Evolutionary conservation across 2,113 vertebrate genomes (phyloP), one percentile per base, ranked within the genome.

Genomic region (Ancistrus triradiatus): DNA sequence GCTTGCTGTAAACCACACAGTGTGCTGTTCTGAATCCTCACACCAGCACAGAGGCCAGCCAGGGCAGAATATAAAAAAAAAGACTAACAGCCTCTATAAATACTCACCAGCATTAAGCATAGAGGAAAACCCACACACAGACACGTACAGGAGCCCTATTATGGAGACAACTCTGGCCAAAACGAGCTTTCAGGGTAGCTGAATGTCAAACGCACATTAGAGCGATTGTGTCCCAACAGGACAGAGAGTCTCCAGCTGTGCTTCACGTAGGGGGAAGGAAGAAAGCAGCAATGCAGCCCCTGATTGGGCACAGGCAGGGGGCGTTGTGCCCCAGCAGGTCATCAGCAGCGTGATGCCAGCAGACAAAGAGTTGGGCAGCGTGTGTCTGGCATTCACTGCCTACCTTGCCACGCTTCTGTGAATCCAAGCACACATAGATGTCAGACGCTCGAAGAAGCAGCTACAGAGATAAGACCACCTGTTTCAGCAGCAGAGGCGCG

Each of bases 161-260:
- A n/a, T n/a, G n/a, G n/a, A 65, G 53, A 68, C 31, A 9, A 49
- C 35, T 37, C 31, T 28, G 35, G 33, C 44, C 44, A 19, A 63
- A 33, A 40, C 58, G 3, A 24, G 11, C 51, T 42, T 40, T 60
- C 17, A 4, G 1, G 42, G 24, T 42, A 35, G 37, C 63, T 10
- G 33, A 42, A 21, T 63, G 64, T 71, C 53, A 55, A 65, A 64
- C 62, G 33, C 44, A 58, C 70, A 78, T 77, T 67, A 66, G 33
- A 42, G 38, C 8, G 25, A 47, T 69, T 63, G 70, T 66, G 68
- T 66, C 69, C 60, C 49, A n/a, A 3, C 63, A n/a, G 43, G 60
- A 67, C 28, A 44, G 43, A 67, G 60, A 1, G 42, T 43, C 52
- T 66, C 52, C 48, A 61, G 44, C 31, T 17, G 24, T 31, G 40